phyloP scores from a whole-genome alignment of 2,888 invertebrate species.

The Theretra japonica region DNA sequence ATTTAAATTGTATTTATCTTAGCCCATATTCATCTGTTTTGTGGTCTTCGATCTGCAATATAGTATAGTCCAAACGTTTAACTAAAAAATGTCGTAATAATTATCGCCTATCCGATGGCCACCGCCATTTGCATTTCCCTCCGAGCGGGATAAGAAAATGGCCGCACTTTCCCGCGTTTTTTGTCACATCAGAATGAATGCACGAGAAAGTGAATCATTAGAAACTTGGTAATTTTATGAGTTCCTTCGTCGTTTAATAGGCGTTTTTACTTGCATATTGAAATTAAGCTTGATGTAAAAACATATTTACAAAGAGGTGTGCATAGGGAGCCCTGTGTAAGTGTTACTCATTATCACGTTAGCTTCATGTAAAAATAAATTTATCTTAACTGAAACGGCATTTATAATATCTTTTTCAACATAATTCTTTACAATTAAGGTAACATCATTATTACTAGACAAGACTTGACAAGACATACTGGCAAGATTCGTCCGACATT shows the following conservation, averaged over 20 bases:
- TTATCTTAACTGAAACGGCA: too few relatives aligned
- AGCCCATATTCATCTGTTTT: too few relatives aligned
- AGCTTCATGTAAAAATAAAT: too few relatives aligned
- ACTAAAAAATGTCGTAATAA: neutral
- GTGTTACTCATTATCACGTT: neutral
- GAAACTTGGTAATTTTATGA: conserved; percentile 55
- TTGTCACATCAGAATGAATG: conserved; percentile 55
- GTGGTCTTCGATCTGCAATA: too few relatives aligned
- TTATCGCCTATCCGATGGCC: conserved; percentile 5
- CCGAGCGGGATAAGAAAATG: conserved; percentile 70
- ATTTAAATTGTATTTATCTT: neutral
- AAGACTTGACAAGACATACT: too few relatives aligned
- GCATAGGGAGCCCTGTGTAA: neutral
- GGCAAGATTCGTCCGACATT: too few relatives aligned
- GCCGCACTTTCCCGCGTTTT: conserved; percentile 61
- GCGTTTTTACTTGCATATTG: conserved; percentile 22
- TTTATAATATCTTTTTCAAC: too few relatives aligned
- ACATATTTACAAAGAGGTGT: neutral
- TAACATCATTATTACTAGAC: too few relatives aligned
- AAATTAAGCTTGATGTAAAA: conserved; percentile 14
- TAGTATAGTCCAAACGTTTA: neutral
- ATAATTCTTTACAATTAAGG: too few relatives aligned
- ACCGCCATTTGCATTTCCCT: conserved; percentile 71
- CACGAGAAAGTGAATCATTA: conserved; percentile 71
- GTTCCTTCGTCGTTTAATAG: conserved; percentile 37